Evolutionary conservation across 2,797 vertebrate genomes (phyloP).

Genomic region (Cirrhinus mrigala): DNA sequence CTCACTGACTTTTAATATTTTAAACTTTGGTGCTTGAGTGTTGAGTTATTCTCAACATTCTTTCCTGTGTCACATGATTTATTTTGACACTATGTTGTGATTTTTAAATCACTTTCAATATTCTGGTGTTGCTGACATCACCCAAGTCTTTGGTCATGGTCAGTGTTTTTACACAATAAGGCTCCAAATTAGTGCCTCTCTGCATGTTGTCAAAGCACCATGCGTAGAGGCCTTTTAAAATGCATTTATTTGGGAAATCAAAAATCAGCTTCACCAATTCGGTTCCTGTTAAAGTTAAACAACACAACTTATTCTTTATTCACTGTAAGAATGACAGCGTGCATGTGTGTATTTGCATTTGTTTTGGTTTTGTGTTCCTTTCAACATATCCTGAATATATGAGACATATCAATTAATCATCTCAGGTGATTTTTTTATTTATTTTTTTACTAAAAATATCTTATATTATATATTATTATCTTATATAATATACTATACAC

Average conservation of each 20-base stretch:
- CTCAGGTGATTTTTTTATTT: neutral
- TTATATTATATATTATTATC: neutral
- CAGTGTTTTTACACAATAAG: slow-evolving; percentile 27
- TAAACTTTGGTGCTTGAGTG: neutral
- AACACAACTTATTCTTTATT: neutral
- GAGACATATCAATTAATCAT: neutral
- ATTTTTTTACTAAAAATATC: neutral
- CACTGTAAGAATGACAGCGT: neutral
- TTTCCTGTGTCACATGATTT: slow-evolving; percentile 5
- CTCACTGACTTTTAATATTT: neutral
- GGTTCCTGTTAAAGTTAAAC: neutral
- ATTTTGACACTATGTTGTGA: slow-evolving; percentile 47
- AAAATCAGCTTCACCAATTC: neutral
- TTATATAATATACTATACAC: no score
- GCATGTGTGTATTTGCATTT: neutral
- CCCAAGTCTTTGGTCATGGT: slow-evolving; percentile 58
- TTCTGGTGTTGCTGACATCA: slow-evolving; percentile 55
- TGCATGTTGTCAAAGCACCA: neutral
- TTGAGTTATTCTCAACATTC: neutral
- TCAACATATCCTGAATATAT: slow-evolving; percentile 24
- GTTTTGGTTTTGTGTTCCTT: slow-evolving; percentile 8
- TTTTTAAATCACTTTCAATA: slow-evolving; percentile 12
- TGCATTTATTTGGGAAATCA: neutral
- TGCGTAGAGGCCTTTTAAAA: neutral
- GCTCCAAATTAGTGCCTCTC: neutral